Evolutionary conservation across 1,140 invertebrate genomes (phyloP).

Genomic region (Tetramorium parvispinum): DNA sequence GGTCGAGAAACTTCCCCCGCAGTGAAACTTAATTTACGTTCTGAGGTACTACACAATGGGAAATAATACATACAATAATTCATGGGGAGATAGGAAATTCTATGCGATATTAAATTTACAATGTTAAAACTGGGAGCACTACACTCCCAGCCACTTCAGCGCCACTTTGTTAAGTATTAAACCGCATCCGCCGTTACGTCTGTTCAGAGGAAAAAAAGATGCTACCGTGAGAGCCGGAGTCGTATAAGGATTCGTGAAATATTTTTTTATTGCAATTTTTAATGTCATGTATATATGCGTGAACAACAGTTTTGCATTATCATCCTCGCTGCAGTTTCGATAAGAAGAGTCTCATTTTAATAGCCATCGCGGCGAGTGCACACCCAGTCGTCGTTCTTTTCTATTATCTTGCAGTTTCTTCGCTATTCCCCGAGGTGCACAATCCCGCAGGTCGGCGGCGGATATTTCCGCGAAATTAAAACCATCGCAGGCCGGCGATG

Average conservation of each 20-base stretch:
- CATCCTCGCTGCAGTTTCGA: background rate
- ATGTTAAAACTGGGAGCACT: background rate
- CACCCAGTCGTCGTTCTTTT: background rate
- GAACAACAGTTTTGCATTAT: constrained; percentile 5
- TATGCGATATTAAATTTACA: constrained; percentile 26
- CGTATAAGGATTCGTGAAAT: background rate
- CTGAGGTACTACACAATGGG: constrained; percentile 23
- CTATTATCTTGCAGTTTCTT: constrained; percentile 16
- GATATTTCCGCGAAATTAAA: constrained; percentile 57
- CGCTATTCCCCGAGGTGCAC: background rate
- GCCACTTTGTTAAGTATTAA: background rate
- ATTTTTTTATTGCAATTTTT: background rate
- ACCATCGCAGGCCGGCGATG: constrained; percentile 8
- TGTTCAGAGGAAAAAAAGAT: background rate
- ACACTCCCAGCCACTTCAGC: background rate
- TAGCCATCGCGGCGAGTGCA: background rate
- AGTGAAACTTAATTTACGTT: constrained; percentile 54
- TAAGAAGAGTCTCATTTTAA: background rate
- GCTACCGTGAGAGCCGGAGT: background rate
- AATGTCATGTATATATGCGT: background rate
- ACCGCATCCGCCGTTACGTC: background rate
- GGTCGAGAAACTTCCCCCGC: constrained; percentile 30
- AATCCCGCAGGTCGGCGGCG: constrained; percentile 7
- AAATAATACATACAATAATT: constrained; percentile 37
- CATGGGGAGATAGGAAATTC: background rate